Evolutionary conservation across 64 coral and sea anemone species (phyloP), one percentile per base, ranked within the genome.

Genomic region (Montipora foliosa): DNA sequence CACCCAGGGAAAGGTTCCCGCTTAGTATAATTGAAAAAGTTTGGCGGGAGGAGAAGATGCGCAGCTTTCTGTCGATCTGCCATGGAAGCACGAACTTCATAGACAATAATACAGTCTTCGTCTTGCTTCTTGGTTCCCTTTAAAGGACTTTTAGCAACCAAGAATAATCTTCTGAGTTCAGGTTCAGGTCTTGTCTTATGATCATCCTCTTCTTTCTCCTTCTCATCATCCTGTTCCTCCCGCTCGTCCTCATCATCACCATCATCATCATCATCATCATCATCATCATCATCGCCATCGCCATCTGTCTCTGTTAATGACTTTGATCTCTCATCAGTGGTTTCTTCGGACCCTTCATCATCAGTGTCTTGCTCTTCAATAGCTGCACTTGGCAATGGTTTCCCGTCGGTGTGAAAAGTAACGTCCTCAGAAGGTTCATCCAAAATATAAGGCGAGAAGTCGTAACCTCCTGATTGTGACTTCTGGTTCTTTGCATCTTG

Each of bases 11-110:
- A 89, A 92, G 75, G 17, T 21, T 91, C 74, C 8, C 68, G 79
- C 55, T 82, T 92, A 25, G 76, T 79, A 87, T 92, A 96, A 57
- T 94, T 89, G 60, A 95, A 99, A 75, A 96, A 99, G 55, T 99
- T 99, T 10, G 79, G 14, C 52, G 98, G 98, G 47, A 99, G 87
- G 24, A 92, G 50, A 69, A 99, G 82, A 51, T 61, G 88, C 16
- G 44, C 51, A 14, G 98, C 95, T 88, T 94, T 96, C 19, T 90
- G 84, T 24, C 86, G 92, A 93, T 99, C 89, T 44, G 92, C 74
- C 66, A 87, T 96, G 53, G 74, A 61, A 3, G 92, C 84, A 80
- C 83, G 78, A 47, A 96, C 76, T 75, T 99, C 92, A 93, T 95
- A 94, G 81, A 99, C 92, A 44, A 99, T 66, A 4, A 92, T 25